These are phyloP conservation scores for Ctenosaura bakeri DNA, from an alignment of 2,797 vertebrate genomes.

Conservation along the genomic window DNA sequence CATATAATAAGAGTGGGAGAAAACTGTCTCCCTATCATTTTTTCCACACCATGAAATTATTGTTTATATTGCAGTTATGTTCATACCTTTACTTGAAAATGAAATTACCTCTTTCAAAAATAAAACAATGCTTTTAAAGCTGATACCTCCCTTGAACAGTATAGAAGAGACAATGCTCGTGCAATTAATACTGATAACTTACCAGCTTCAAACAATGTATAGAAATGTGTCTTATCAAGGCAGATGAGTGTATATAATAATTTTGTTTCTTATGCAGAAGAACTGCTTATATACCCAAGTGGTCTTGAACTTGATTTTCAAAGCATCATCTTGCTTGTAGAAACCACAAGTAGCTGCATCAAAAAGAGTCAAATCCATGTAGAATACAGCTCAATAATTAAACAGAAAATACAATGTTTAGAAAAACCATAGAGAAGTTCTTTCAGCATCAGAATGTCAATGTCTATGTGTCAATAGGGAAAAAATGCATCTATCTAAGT, in stretches of 20 bases:
- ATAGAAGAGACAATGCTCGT: neutral
- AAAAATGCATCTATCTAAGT: constrained; percentile 8
- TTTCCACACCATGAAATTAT: neutral
- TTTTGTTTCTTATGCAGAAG: accelerated
- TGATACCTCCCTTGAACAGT: neutral
- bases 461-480: constrained; percentile 34
- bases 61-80: neutral
- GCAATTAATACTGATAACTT: neutral
- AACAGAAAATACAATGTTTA: constrained; percentile 29
- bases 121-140: neutral
- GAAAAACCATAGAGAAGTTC: constrained; percentile 28
- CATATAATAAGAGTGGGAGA: too few relatives aligned
- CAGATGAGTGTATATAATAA: accelerated
- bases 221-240: accelerated
- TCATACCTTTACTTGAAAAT: neutral
- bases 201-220: neutral
- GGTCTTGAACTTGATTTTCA: constrained; percentile 10
- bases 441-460: constrained; percentile 25
- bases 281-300: neutral
- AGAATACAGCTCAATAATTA: constrained; percentile 44
- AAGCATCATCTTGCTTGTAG: neutral
- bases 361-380: constrained; percentile 21
- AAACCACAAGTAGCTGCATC: constrained; percentile 25
- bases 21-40: too few relatives aligned
- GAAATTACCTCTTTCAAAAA: neutral